A percentile compares a stretch with the other conserved stretches of the same genome.
Conservation (phyloP, 2,113 vertebrate genomes). For the human region GRCh38 chr7:72074001-72074500, state of each 20-base stretch:
- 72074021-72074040: background rate
- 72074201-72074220: background rate
- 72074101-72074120: background rate
- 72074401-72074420: background rate
- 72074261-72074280: background rate
- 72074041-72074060: background rate
- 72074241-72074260: background rate
- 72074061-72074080: background rate
- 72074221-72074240: background rate
- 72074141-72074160: background rate
- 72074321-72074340: fast-evolving
- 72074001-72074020: background rate
- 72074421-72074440: no score
- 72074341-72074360: background rate
- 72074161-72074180: background rate
- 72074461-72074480: no score
- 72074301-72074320: background rate
- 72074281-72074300: background rate
- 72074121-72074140: background rate
- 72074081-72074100: background rate
- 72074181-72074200: background rate
- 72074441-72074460: no score
- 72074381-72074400: background rate
- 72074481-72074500: no score
- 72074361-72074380: background rate